phyloP scores from a whole-genome alignment of 2,113 vertebrate species.

The Leptocoma aspasia region DNA sequence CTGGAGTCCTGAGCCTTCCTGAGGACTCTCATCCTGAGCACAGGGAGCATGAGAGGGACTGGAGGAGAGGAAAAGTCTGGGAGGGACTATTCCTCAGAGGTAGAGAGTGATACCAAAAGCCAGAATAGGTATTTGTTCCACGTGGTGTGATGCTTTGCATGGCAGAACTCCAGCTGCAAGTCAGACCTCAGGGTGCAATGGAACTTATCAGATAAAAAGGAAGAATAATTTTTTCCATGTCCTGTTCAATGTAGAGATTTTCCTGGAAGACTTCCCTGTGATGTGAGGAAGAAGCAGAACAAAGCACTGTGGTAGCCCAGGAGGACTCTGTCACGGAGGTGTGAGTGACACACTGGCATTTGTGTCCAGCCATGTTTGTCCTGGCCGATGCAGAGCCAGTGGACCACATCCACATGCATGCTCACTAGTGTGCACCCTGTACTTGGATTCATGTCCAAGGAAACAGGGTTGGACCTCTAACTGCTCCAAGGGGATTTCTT shows the following conservation, averaged over 20 bases:
- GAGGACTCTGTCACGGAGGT: neutral
- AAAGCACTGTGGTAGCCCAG: neutral
- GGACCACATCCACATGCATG: neutral
- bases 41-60: neutral
- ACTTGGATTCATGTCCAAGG: accelerated
- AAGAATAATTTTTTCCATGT: neutral
- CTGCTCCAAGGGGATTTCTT: neutral
- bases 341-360: neutral
- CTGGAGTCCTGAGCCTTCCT: neutral
- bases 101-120: neutral
- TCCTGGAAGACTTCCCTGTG: neutral
- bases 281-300: neutral
- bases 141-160: accelerated
- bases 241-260: neutral
- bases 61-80: too few relatives aligned
- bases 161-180: neutral
- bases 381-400: neutral
- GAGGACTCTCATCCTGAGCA: neutral
- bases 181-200: neutral
- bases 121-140: neutral
- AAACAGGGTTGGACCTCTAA: neutral
- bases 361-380: neutral
- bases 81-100: neutral
- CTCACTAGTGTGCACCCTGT: neutral
- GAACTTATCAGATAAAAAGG: neutral